phyloP scores from a whole-genome alignment of 2,797 vertebrate species.

The Balearica regulorum region DNA sequence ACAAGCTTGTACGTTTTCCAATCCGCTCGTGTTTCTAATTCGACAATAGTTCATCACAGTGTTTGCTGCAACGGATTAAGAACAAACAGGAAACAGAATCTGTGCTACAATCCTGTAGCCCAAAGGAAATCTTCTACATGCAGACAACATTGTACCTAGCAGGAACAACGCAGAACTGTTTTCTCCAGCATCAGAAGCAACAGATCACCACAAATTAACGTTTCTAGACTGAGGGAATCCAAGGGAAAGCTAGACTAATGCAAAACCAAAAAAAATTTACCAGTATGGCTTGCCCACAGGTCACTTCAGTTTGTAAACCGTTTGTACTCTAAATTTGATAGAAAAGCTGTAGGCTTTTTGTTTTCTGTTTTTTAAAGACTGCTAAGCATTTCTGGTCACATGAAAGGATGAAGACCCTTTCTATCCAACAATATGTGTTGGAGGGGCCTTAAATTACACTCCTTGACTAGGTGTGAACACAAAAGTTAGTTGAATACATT shows the following conservation, averaged over 20 bases:
- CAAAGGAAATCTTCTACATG: neutral
- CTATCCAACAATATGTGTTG: neutral
- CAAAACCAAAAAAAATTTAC: neutral
- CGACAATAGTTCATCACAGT: neutral
- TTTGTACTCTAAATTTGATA: neutral
- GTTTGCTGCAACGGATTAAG: neutral
- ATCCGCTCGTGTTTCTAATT: rapidly evolving
- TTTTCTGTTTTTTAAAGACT: neutral
- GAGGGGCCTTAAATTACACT: neutral
- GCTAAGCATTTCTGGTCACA: rapidly evolving
- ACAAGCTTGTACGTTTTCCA: neutral
- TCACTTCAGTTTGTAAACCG: neutral
- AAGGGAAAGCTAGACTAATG: neutral
- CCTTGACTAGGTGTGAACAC: neutral
- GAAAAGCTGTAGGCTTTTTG: neutral
- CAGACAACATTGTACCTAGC: neutral
- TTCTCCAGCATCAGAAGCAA: neutral
- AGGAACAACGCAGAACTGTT: neutral
- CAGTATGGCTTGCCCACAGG: neutral
- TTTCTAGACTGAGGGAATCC: neutral
- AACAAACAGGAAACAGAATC: neutral
- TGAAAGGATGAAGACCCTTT: neutral
- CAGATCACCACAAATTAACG: neutral
- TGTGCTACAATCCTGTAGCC: neutral
- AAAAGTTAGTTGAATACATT: rapidly evolving